Conservation (phyloP, 2,113 vertebrate species). For the Tonatia bakeri region DNA sequence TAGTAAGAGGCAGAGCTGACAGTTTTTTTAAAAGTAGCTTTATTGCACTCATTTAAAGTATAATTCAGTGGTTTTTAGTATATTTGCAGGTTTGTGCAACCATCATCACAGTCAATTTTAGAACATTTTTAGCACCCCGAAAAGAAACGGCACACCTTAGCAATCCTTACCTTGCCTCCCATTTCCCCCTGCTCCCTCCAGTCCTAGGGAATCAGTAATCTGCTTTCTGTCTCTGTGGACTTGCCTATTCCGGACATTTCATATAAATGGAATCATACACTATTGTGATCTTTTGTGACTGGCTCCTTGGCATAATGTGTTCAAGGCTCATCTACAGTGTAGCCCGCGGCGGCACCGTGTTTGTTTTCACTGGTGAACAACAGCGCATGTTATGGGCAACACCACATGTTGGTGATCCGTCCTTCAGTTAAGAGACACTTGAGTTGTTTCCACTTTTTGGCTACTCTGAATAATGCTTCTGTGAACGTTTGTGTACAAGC, state of each 20-base stretch:
- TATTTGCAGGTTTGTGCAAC: background rate
- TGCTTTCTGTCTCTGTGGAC: background rate
- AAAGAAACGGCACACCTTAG: background rate
- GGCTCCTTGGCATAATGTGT: conserved; percentile 1
- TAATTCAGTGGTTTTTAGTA: background rate
- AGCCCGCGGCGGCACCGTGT: background rate
- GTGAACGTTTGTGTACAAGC: background rate
- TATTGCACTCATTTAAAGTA: background rate
- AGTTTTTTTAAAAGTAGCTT: background rate
- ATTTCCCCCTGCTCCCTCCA: background rate
- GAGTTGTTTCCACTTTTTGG: background rate
- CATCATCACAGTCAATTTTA: background rate
- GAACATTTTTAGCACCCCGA: background rate
- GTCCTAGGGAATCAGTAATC: background rate
- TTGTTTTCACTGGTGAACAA: background rate
- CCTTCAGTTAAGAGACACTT: background rate
- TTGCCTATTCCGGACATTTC: background rate
- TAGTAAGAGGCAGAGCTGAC: background rate
- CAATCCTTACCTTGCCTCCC: background rate
- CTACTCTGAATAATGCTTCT: background rate
- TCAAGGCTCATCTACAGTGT: background rate
- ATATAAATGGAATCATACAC: background rate
- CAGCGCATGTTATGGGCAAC: background rate
- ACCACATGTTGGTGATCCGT: background rate
- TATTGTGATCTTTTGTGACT: background rate